A percentile compares a stretch with the other conserved stretches of the same genome.
Evolutionary conservation across 2,888 invertebrate genomes (phyloP).

Genomic region (Subacronicta megacephala): DNA sequence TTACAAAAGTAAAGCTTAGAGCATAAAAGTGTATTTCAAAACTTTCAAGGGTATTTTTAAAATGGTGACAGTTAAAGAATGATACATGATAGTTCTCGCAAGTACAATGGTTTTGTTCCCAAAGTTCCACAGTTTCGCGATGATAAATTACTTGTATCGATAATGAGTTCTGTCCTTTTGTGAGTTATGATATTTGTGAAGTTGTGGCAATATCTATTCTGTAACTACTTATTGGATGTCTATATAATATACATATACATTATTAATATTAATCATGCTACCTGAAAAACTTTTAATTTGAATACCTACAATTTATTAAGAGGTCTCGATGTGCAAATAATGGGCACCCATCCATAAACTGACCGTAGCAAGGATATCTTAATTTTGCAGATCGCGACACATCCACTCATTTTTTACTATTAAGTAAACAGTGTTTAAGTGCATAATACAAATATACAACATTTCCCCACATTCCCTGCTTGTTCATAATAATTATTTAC

Average conservation of each 20-base stretch:
- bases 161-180: not conserved
- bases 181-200: not conserved
- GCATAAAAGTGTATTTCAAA: not conserved
- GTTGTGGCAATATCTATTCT: not conserved
- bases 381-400: too few relatives aligned
- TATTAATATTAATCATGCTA: too few relatives aligned
- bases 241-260: too few relatives aligned
- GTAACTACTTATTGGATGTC: too few relatives aligned
- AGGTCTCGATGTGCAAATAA: too few relatives aligned
- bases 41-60: not conserved
- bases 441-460: constrained; percentile 3
- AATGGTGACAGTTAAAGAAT: constrained; percentile 8
- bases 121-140: constrained; percentile 2
- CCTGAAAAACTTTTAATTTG: too few relatives aligned
- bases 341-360: too few relatives aligned
- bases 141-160: constrained; percentile 9
- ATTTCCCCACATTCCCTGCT: constrained; percentile 3
- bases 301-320: too few relatives aligned
- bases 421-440: too few relatives aligned
- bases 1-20: not conserved
- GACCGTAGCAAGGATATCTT: too few relatives aligned
- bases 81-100: constrained; percentile 1
- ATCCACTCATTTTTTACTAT: too few relatives aligned
- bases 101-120: constrained; percentile 5
- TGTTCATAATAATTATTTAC: constrained; percentile 14